A percentile compares a stretch with the other conserved stretches of the same genome.
Evolutionary conservation across 2,113 vertebrate species (phyloP).

Genomic region (Hassar affinis): DNA sequence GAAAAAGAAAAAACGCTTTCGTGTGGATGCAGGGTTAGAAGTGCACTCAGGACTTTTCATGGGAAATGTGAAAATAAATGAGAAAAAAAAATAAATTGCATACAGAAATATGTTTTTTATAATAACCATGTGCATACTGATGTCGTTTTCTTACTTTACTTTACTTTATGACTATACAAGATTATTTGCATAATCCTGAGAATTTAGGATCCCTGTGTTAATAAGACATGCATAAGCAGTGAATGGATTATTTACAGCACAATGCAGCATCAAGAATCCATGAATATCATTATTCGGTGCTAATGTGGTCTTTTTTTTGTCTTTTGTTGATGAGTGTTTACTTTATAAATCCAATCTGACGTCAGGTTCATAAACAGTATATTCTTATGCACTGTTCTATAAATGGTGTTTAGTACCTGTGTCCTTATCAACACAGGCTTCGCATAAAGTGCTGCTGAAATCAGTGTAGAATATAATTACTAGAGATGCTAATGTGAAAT

Average conservation of each 20-base stretch:
- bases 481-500: constrained; percentile 24
- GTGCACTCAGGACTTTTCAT: background rate
- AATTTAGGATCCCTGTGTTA: background rate
- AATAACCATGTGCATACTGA: background rate
- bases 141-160: background rate
- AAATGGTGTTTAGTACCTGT: background rate
- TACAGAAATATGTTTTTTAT: background rate
- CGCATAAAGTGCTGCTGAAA: background rate
- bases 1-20: background rate
- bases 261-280: background rate
- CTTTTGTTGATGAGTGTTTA: background rate
- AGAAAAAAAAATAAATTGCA: background rate
- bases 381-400: background rate
- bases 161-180: background rate
- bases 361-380: background rate
- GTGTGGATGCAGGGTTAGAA: background rate
- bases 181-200: background rate
- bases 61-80: background rate
- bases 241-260: background rate
- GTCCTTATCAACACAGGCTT: background rate
- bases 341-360: background rate
- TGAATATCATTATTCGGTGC: background rate
- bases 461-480: background rate
- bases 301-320: no score
- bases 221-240: background rate